These are phyloP conservation scores for Zygothrica quintamaculata DNA, from an alignment of 2,888 invertebrate genomes.

Conservation along the genomic window DNA sequence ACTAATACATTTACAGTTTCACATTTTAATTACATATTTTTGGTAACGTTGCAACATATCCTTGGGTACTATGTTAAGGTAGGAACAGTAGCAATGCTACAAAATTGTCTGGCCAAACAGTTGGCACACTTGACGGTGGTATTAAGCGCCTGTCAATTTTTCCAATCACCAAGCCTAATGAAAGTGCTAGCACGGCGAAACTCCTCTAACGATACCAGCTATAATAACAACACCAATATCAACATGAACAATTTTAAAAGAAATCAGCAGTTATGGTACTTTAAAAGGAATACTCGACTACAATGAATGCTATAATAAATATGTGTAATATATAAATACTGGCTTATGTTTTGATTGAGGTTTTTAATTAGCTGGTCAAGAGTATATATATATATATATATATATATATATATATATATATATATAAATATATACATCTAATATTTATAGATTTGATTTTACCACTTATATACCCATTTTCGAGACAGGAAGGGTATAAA, in stretches of 20 bases:
- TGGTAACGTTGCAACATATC: too few species aligned
- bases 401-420: too few species aligned
- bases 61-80: conserved; percentile 9
- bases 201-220: conserved; percentile 5
- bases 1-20: too few species aligned
- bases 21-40: too few species aligned
- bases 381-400: too few species aligned
- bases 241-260: conserved; percentile 8
- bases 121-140: conserved; percentile 35
- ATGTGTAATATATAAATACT: too few species aligned
- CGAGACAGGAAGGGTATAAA: not conserved
- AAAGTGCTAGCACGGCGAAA: conserved; percentile 63
- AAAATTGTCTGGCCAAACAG: conserved; percentile 65
- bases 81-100: conserved; percentile 24
- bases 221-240: conserved; percentile 22
- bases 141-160: conserved; percentile 75
- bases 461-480: too few species aligned
- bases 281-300: too few species aligned
- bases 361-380: too few species aligned
- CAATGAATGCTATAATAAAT: not conserved
- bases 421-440: too few species aligned
- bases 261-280: not conserved
- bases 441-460: too few species aligned
- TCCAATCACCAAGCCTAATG: conserved; percentile 75
- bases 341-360: too few species aligned